Evolutionary conservation across 1,140 invertebrate genomes (phyloP), one percentile per base, ranked within the genome.

Genomic region (Macrostomum lignano): DNA sequence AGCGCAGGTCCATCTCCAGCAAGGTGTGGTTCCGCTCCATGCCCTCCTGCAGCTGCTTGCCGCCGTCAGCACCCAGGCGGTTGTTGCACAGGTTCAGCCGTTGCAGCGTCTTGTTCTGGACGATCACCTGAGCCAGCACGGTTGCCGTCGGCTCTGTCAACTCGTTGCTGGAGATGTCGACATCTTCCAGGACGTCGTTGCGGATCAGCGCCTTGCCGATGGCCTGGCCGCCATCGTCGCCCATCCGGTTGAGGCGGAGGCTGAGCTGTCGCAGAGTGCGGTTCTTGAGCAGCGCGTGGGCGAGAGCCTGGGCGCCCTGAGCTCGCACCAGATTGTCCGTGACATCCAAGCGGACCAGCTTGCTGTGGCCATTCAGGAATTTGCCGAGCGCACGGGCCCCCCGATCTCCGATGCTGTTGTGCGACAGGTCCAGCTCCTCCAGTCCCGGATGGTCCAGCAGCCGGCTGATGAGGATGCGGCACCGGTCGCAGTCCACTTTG

Each of bases 221-320:
- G 5, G 50, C 48, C 34, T 49, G 48, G 11, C 53, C 56, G 22
- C 55, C 56, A 38, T 57, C 56, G 40, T 59, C 56, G 11, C 48
- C 52, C 14, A 59, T 36, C 11, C 49, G 38, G 42, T 56, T 56
- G 19, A 56, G 38, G 35, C 51, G 33, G 6, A 56, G 33, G 29
- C 52, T 45, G 6, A 56, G 37, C 17, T 17, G 40, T 36, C 46
- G 38, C 9, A 59, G 39, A 14, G 47, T 49, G 4, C 41, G 46
- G 30, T 52, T 57, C 40, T 52, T 55, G 4, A 45, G 51, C 11
- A 59, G 37, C 9, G 51, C 51, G 42, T 55, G 49, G 23, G 52
- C 55, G 25, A 59, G 51, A 10, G 55, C 56, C 38, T 55, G 51
- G 3, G 47, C 51, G 7, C 56, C 56, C 20, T 43, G 38, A 3